Evolutionary conservation across 1,140 invertebrate species (phyloP).

Genomic region (Rhyzopertha dominica): DNA sequence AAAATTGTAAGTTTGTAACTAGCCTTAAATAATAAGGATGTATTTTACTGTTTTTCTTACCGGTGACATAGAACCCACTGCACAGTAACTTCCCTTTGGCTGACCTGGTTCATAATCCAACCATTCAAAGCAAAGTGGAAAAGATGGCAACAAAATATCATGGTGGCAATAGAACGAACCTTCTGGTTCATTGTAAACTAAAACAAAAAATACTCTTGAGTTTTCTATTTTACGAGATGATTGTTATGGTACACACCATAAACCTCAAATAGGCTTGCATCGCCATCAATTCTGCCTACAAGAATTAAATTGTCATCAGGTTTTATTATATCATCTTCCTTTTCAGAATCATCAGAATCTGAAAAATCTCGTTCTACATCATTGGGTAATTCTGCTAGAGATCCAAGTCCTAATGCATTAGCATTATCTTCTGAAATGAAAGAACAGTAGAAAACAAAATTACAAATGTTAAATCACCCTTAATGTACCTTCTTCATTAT

Average conservation of each 20-base stretch:
- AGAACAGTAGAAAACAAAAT: constrained; percentile 13
- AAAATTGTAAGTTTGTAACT: no score
- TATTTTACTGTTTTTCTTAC: no score
- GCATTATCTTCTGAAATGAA: constrained; percentile 38
- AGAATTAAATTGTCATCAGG: constrained; percentile 87
- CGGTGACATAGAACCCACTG: constrained; percentile 86
- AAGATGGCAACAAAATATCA: constrained; percentile 81
- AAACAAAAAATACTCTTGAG: constrained; percentile 38
- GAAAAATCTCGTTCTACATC: constrained; percentile 57
- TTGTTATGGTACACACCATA: constrained; percentile 56
- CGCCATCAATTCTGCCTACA: constrained; percentile 80
- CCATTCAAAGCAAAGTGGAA: constrained; percentile 91
- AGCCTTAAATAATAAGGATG: no score
- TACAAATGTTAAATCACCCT: neutral
- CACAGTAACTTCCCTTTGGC: constrained; percentile 75
- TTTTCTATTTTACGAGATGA: neutral
- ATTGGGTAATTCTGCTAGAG: constrained; percentile 50
- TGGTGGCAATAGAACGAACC: constrained; percentile 90
- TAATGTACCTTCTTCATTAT: constrained; percentile 57
- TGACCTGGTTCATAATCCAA: constrained; percentile 73
- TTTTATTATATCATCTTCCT: constrained; percentile 87
- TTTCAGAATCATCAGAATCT: constrained; percentile 73
- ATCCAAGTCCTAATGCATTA: constrained; percentile 45
- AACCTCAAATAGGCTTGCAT: constrained; percentile 81
- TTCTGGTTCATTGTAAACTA: constrained; percentile 87